Evolutionary conservation across 92 coral and sea anemone genomes (phyloP).

Genomic region (Chrysogorgia sp.): DNA sequence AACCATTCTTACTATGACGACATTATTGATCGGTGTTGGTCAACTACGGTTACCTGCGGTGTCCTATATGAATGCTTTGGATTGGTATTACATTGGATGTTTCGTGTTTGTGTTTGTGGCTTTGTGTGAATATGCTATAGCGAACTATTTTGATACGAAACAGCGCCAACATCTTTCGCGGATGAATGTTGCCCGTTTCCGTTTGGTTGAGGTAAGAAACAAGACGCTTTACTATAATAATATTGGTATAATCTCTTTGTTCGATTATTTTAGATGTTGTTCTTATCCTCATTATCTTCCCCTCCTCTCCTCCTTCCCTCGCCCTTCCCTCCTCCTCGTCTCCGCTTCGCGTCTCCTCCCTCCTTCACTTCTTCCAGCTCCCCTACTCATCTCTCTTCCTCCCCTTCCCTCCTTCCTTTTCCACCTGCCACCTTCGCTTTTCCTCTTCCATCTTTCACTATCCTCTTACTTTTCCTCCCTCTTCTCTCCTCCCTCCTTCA

Average conservation of each 20-base stretch:
- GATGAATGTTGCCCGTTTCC: slow-evolving; percentile 10
- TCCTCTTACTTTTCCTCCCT: too few species aligned
- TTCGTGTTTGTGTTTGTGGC: slow-evolving; percentile 82
- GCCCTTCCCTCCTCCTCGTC: too few species aligned
- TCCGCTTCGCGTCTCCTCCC: too few species aligned
- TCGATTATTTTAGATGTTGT: too few species aligned
- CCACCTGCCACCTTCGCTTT: too few species aligned
- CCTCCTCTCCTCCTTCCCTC: too few species aligned
- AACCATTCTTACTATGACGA: slow-evolving; percentile 91
- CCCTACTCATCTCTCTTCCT: too few species aligned
- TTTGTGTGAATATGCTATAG: slow-evolving; percentile 79
- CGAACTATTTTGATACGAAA: slow-evolving; percentile 52
- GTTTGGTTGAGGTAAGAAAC: slow-evolving; percentile 21
- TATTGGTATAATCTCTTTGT: not conserved
- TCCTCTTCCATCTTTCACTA: too few species aligned
- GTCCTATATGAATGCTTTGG: slow-evolving; percentile 84
- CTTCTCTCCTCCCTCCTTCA: too few species aligned
- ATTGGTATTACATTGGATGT: slow-evolving; percentile 84
- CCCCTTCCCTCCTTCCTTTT: too few species aligned
- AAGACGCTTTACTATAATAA: not conserved
- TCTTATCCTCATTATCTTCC: too few species aligned
- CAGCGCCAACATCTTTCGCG: slow-evolving; percentile 14
- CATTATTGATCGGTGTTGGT: slow-evolving; percentile 81
- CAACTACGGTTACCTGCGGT: slow-evolving; percentile 85
- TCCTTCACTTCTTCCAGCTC: too few species aligned